Evolutionary conservation across 1,140 invertebrate species (phyloP), one percentile per base, ranked within the genome.

Genomic region (Ditylenchus dipsaci): DNA sequence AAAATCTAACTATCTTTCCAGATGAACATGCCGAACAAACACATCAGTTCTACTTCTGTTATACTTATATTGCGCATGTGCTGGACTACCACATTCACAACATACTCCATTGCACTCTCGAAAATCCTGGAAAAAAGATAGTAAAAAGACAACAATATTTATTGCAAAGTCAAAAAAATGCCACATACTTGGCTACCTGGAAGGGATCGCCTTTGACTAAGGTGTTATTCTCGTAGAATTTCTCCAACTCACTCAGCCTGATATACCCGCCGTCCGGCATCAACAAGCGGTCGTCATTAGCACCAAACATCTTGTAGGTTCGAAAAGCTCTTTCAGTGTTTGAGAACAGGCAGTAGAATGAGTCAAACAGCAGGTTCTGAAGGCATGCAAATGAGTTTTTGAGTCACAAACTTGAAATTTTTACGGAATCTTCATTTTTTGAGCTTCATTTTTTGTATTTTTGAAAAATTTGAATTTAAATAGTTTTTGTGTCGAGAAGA

Each of bases 241-340:
- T 79, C 17, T 68, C 33, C n/a, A 76, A 56, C 59, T 76, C 77
- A 33, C 33, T 68, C 19, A 76, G 59, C 9, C 73, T 53, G 26
- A 78, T 53, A 59, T 79, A 79, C 17, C 74, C 74, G 11, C 70
- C 61, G 29, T 75, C 71, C 3, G 74, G 74, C 74, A 76, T 76
- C 27, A 76, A 45, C 15, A 76, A 47, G 0, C 74, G 9, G 53
- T 76, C 74, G 43, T 76, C 76, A n/a, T 45, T 56, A 26, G 63
- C 72, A 1, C 30, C 21, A 57, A 76, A 76, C 65, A 19, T 72
- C 63, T 79, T 70, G 45, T 79, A 78, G 15, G 74, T 75, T 9
- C 42, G 67, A 43, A 64, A 76, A 13, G 74, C 76, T 7, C 76
- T 47, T 42, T 79, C 73, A 33, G 74, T 42, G 49, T 79, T 76